Percentiles rank a stretch among this genome's conserved stretches.
Conservation (phyloP, 2,797 vertebrate species). For the Myripristis jacobus region DNA sequence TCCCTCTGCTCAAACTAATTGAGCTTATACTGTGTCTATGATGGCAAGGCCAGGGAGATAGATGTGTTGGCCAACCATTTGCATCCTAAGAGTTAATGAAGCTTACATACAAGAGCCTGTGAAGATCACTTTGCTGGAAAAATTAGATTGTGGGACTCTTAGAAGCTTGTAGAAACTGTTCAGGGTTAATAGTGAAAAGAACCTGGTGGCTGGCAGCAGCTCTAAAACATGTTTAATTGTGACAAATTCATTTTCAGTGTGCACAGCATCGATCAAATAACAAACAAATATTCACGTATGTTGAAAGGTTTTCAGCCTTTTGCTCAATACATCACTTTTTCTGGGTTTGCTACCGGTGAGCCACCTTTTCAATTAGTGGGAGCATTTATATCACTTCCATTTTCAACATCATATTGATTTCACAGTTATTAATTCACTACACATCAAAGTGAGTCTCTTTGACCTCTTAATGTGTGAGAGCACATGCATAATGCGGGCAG, state of each 20-base stretch:
- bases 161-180: not conserved
- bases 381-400: conserved; percentile 15
- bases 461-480: conserved; percentile 35
- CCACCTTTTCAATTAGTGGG: conserved; percentile 17
- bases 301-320: not conserved
- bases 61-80: conserved; percentile 44
- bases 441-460: conserved; percentile 36
- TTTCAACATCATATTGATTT: conserved; percentile 33
- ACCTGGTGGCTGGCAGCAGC: not conserved
- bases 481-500: conserved; percentile 26
- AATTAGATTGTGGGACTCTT: conserved; percentile 17
- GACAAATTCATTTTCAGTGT: not conserved
- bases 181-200: conserved; percentile 6
- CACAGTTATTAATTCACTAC: conserved; percentile 25
- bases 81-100: conserved; percentile 28
- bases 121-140: conserved; percentile 25
- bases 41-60: conserved; percentile 29
- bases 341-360: not conserved
- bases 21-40: conserved; percentile 8
- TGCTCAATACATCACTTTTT: not conserved
- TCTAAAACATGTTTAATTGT: not conserved
- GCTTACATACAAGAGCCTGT: conserved; percentile 7
- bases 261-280: conserved; percentile 5
- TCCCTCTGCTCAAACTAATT: conserved; percentile 30
- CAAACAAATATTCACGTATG: not conserved